Evolutionary conservation across 53 echinoderm and acorn worm genomes (phyloP).

Genomic region (Paelopatides confundens): DNA sequence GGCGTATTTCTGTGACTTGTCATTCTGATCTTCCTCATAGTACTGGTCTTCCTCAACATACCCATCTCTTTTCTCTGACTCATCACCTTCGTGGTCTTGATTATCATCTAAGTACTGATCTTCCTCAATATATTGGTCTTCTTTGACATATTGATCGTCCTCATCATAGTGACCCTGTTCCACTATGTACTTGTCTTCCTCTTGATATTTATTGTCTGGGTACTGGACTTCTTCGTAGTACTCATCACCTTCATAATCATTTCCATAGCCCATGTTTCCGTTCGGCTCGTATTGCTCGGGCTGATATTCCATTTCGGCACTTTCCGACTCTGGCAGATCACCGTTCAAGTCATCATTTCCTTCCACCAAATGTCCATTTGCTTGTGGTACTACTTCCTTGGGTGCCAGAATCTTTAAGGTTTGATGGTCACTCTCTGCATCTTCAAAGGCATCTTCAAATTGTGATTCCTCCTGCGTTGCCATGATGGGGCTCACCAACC

Average conservation of each 20-base stretch:
- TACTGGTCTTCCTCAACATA: constrained; percentile 36
- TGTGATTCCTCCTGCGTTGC: constrained; percentile 85
- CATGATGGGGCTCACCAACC: constrained; percentile 69
- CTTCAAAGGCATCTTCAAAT: constrained; percentile 99
- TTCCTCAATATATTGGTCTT: constrained; percentile 33
- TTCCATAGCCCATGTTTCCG: constrained; percentile 31
- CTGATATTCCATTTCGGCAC: constrained; percentile 58
- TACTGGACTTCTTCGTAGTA: constrained; percentile 51
- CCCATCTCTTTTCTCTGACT: not conserved
- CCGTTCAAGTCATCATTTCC: constrained; percentile 71
- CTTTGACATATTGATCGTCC: constrained; percentile 49
- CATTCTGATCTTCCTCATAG: constrained; percentile 24
- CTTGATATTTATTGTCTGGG: not conserved
- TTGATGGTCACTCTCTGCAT: constrained; percentile 92
- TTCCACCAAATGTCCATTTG: constrained; percentile 81
- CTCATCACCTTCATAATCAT: constrained; percentile 40
- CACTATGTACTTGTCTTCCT: constrained; percentile 60
- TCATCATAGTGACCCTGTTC: constrained; percentile 66
- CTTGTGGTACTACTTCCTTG: constrained; percentile 44
- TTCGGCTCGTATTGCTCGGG: constrained; percentile 39
- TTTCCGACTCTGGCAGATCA: constrained; percentile 93
- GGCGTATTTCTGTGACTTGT: constrained; percentile 51
- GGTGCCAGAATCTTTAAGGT: constrained; percentile 59
- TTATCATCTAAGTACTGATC: constrained; percentile 33
- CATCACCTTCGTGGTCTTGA: constrained; percentile 5